Conservation (phyloP, 1,140 invertebrate species). For the Danaus plexippus region DNA sequence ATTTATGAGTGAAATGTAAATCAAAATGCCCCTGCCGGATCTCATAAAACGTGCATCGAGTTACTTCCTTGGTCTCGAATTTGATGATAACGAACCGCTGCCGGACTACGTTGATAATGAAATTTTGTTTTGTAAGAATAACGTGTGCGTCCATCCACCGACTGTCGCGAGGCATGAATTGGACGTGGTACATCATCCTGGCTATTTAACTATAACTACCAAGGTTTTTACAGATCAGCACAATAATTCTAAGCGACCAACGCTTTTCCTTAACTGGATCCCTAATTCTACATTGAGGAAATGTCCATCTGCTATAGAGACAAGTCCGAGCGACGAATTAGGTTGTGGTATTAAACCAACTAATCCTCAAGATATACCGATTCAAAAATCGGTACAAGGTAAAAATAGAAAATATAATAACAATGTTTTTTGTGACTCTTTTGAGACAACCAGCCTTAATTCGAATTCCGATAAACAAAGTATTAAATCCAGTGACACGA, state of each 20-base stretch:
- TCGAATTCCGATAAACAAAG: constrained; percentile 68
- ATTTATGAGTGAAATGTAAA: constrained; percentile 52
- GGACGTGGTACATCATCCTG: constrained; percentile 90
- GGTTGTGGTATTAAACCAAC: constrained; percentile 35
- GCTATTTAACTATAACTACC: constrained; percentile 90
- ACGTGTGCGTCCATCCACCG: constrained; percentile 96
- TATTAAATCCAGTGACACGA: constrained; percentile 56
- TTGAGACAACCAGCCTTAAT: constrained; percentile 67
- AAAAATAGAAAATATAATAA: constrained; percentile 35
- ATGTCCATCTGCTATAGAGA: constrained; percentile 85
- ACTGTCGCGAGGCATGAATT: constrained; percentile 82
- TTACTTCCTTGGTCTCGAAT: constrained; percentile 80
- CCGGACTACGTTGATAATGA: constrained; percentile 84
- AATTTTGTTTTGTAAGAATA: constrained; percentile 91
- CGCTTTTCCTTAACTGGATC: constrained; percentile 93
- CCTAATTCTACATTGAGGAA: constrained; percentile 91
- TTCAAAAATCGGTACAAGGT: constrained; percentile 26
- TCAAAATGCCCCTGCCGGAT: constrained; percentile 80
- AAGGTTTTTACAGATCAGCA: constrained; percentile 82
- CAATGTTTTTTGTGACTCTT: constrained; percentile 67
- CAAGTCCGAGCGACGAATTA: constrained; percentile 59
- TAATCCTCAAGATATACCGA: constrained; percentile 43
- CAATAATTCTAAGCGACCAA: constrained; percentile 80
- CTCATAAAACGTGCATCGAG: constrained; percentile 83
- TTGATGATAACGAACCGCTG: constrained; percentile 73